A percentile compares a stretch with the other conserved stretches of the same genome.
Conservation (phyloP, 2,113 vertebrate genomes). For the Labrus mixtus region DNA sequence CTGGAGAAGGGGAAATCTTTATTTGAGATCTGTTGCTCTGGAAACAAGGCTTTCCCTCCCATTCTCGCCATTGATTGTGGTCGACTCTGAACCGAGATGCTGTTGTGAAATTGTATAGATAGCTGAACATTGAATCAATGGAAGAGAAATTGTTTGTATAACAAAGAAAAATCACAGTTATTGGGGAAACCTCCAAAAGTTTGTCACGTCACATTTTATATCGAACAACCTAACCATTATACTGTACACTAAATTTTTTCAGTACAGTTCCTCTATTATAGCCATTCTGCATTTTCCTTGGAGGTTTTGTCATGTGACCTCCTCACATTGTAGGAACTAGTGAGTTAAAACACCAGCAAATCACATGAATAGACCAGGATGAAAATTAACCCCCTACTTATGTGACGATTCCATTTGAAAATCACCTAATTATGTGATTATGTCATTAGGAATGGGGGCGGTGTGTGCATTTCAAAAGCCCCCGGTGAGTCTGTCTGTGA, state of each 20-base stretch:
- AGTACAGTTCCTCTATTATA: not conserved
- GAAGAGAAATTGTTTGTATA: conserved; percentile 15
- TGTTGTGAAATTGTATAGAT: conserved; percentile 36
- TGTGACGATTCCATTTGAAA: conserved; percentile 86
- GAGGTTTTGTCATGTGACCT: conserved; percentile 75
- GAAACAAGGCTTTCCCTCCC: conserved; percentile 55
- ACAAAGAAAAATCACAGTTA: not conserved
- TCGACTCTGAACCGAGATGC: conserved; percentile 27
- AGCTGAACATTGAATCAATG: not conserved
- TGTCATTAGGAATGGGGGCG: conserved; percentile 88
- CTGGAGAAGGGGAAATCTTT: conserved; percentile 88
- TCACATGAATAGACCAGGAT: conserved; percentile 76
- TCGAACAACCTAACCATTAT: not conserved
- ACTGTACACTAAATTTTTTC: not conserved
- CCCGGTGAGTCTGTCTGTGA: conserved; percentile 85
- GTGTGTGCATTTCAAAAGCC: conserved; percentile 86
- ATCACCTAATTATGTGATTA: conserved; percentile 95
- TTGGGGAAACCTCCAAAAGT: not conserved
- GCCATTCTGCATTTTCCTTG: conserved; percentile 72
- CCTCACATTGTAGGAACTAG: conserved; percentile 61
- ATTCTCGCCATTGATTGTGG: conserved; percentile 37
- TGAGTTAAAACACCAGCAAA: conserved; percentile 80
- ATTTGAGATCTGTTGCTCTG: conserved; percentile 84
- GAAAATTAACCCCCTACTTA: conserved; percentile 87
- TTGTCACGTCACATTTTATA: not conserved